phyloP scores from a whole-genome alignment of 2,888 invertebrate species.

The Xanthorhoe designata region DNA sequence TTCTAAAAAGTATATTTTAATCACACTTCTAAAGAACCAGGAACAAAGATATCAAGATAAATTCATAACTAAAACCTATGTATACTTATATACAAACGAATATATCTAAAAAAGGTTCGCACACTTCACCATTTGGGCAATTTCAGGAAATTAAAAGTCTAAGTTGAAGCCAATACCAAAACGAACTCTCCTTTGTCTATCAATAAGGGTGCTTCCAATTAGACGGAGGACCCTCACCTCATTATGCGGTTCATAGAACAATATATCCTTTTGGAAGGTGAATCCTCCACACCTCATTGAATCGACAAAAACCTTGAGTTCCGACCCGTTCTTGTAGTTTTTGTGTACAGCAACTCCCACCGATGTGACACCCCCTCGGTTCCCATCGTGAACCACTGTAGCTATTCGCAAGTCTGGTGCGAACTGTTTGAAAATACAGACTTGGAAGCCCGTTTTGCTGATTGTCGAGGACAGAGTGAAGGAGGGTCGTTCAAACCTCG shows the following conservation, averaged over 20 bases:
- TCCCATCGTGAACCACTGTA: slow-evolving; percentile 68
- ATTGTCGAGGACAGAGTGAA: slow-evolving; percentile 70
- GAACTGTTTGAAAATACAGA: slow-evolving; percentile 73
- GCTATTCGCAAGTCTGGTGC: slow-evolving; percentile 70
- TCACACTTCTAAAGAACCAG: slow-evolving; percentile 64
- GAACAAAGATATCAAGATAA: slow-evolving; percentile 66
- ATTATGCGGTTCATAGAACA: slow-evolving; percentile 67
- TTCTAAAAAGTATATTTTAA: slow-evolving; percentile 51
- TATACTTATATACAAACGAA: slow-evolving; percentile 84
- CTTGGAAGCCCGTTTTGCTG: slow-evolving; percentile 68
- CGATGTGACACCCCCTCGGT: slow-evolving; percentile 57
- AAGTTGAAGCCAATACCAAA: slow-evolving; percentile 77
- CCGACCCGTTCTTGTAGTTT: slow-evolving; percentile 66
- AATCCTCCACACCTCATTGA: slow-evolving; percentile 77
- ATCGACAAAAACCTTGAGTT: slow-evolving; percentile 77
- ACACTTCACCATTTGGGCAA: slow-evolving; percentile 43
- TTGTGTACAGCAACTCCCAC: slow-evolving; percentile 73
- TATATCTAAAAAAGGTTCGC: slow-evolving; percentile 68
- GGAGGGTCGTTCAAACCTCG: slow-evolving; percentile 65
- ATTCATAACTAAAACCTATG: slow-evolving; percentile 81
- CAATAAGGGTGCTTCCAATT: slow-evolving; percentile 71
- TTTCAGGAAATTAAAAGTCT: slow-evolving; percentile 61
- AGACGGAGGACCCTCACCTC: slow-evolving; percentile 70
- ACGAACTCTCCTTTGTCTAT: slow-evolving; percentile 69
- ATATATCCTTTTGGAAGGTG: slow-evolving; percentile 71